Evolutionary conservation across 2,888 invertebrate species (phyloP).

Genomic region (Itoplectis maculator): DNA sequence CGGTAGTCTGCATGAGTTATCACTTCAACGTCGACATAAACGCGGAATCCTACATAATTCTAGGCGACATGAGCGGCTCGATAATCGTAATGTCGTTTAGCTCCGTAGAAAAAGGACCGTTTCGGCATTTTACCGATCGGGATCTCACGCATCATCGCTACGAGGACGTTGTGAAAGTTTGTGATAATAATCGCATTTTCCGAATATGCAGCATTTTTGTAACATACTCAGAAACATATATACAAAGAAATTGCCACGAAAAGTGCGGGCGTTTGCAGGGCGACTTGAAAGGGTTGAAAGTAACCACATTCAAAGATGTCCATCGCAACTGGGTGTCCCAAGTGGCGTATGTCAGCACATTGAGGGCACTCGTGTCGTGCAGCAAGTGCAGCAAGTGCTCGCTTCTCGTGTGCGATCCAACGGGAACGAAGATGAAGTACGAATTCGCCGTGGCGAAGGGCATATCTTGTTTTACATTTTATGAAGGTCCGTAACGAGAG

Average conservation of each 20-base stretch:
- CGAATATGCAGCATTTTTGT: no score
- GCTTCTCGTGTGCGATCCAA: constrained; percentile 87
- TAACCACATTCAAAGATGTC: constrained; percentile 86
- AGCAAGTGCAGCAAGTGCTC: constrained; percentile 87
- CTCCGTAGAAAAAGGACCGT: constrained; percentile 88
- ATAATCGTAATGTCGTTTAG: constrained; percentile 88
- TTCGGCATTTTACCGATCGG: constrained; percentile 88
- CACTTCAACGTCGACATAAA: constrained; percentile 86
- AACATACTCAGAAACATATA: no score
- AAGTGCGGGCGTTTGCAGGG: constrained; percentile 81
- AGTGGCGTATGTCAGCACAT: constrained; percentile 88
- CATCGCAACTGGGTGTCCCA: constrained; percentile 90
- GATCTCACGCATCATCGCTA: constrained; percentile 87
- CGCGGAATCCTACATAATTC: constrained; percentile 88
- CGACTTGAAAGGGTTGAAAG: constrained; percentile 85
- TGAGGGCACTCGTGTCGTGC: constrained; percentile 90
- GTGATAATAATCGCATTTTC: constrained; percentile 28
- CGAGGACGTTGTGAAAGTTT: constrained; percentile 86
- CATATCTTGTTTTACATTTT: constrained; percentile 78
- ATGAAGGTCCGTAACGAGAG: constrained; percentile 75
- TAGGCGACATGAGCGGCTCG: constrained; percentile 92
- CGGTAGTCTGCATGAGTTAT: constrained; percentile 87
- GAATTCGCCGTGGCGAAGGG: constrained; percentile 86
- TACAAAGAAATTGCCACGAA: not conserved
- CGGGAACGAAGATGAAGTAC: constrained; percentile 86